Base-by-base conservation (phyloP, 2,797 vertebrate species). In the Anguilla marmorata region DNA sequence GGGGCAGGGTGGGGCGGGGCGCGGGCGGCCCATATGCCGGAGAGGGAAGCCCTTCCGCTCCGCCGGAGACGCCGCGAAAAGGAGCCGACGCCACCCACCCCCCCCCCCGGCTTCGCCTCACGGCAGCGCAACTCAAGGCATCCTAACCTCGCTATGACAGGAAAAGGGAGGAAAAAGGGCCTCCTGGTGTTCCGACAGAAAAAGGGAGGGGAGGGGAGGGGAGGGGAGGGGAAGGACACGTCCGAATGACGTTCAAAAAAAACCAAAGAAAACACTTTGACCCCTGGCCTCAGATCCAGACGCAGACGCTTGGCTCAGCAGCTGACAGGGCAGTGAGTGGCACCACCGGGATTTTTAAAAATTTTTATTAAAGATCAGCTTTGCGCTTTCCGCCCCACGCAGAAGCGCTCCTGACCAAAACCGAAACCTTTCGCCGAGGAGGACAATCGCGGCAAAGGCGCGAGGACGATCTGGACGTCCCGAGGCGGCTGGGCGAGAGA, bases 11-110 rank as follows among this genome's bases (percentile, higher is more conserved):
- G 94, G 94, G 94, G 92, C 92, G 93, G 93, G 91, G 92, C 92
- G 85, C 94, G 95, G 95, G 95, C 91, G 89, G 93, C 89, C 94
- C 95, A 96, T 95, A 96, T 96, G 96, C 90, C 94, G 91, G 90
- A 84, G 87, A 87, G 90, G 91, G 90, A 87, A 86, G 86, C 84
- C 60, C 90, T 87, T 92, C 90, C 89, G 93, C 94, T 95, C 90
- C 91, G 93, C 69, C 91, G 91, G 92, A 90, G 90, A 91, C 16
- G 37, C 37, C 88, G 82, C 90, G 92, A 90, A 88, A 92, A 93
- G 90, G 91, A 90, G 90, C 95, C 95, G 92, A 93, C 95, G 95
- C 92, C 94, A n/a, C n/a, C n/a, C n/a, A n/a, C 88, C 88, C 85
- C 89, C 95, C 95, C 95, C 95, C 90, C 90, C 52, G 11, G 14